These are phyloP conservation scores for Nemotelus pantherinus DNA, from an alignment of 2,888 invertebrate genomes.

Conservation along the genomic window DNA sequence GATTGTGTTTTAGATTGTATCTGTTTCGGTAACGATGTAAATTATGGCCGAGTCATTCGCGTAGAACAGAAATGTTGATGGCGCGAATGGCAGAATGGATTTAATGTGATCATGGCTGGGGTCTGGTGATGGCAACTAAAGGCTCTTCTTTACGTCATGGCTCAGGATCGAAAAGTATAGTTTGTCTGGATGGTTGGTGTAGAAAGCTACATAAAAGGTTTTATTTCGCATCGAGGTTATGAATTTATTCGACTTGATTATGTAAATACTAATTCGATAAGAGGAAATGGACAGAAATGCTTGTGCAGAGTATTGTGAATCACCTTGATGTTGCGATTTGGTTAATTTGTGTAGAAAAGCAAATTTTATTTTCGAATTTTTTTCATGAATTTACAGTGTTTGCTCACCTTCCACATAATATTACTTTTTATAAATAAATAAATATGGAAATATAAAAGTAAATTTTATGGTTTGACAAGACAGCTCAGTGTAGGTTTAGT, in stretches of 20 bases:
- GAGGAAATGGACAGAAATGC: too few species aligned
- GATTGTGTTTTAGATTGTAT: conserved; percentile 38
- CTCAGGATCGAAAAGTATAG: background rate
- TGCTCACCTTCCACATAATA: too few species aligned
- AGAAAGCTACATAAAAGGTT: background rate
- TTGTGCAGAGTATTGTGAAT: too few species aligned
- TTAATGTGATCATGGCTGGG: background rate
- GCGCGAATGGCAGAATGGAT: background rate
- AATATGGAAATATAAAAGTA: too few species aligned
- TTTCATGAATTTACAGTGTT: too few species aligned
- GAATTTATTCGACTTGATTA: conserved; percentile 12
- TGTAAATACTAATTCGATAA: background rate
- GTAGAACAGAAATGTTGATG: conserved; percentile 33
- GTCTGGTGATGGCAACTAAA: too few species aligned
- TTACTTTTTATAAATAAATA: too few species aligned
- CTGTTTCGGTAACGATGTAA: conserved; percentile 43
- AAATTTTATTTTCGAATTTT: too few species aligned
- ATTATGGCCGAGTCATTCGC: conserved; percentile 39
- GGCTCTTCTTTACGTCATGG: background rate
- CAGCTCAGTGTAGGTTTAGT: too few species aligned
- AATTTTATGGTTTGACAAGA: too few species aligned
- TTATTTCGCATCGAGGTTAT: background rate
- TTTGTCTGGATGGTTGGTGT: background rate
- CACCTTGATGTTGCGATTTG: too few species aligned
- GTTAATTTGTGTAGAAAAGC: too few species aligned